A percentile compares a stretch with the other conserved stretches of the same genome.
These are phyloP conservation scores for Pao palembangensis DNA, from an alignment of 2,113 vertebrate genomes.

Conservation along the genomic window DNA sequence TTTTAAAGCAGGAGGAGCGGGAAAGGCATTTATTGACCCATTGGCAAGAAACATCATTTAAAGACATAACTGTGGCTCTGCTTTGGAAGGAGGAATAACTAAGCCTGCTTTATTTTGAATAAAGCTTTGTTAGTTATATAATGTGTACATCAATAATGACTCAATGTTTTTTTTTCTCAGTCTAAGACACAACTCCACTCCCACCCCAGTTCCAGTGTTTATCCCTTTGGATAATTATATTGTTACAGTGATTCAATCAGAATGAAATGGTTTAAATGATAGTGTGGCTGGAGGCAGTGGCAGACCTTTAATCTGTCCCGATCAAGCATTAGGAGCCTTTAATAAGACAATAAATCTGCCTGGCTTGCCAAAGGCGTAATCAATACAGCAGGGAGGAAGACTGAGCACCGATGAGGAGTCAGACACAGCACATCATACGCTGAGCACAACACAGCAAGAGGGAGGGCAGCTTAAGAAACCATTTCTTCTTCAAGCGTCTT, in stretches of 20 bases:
- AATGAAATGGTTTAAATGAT: conserved; percentile 66
- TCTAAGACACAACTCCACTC: not conserved
- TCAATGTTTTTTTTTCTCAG: not conserved
- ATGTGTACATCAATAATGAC: not conserved
- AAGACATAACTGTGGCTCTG: conserved; percentile 7
- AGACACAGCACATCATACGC: conserved; percentile 18
- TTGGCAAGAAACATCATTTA: conserved; percentile 29
- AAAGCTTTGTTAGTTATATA: not conserved
- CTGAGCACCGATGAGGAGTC: conserved; percentile 27
- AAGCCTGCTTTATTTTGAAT: too few relatives aligned
- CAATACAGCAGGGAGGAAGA: conserved; percentile 68
- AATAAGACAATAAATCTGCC: conserved; percentile 75
- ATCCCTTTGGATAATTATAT: conserved; percentile 54
- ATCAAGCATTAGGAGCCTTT: conserved; percentile 67
- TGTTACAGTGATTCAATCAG: conserved; percentile 44
- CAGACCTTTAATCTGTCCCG: conserved; percentile 70
- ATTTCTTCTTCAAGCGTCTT: conserved; percentile 8
- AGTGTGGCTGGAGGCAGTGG: conserved; percentile 44
- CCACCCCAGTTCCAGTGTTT: conserved; percentile 5
- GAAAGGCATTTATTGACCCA: conserved; percentile 23
- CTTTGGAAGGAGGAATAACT: not conserved
- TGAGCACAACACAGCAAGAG: conserved; percentile 2
- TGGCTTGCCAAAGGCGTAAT: conserved; percentile 61
- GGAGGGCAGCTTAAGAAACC: conserved; percentile 1
- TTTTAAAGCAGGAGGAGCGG: conserved; percentile 13